Percentiles rank a stretch among this genome's conserved stretches.
Evolutionary conservation across 2,888 invertebrate species (phyloP).

Genomic region (Caenorhabditis drosophilae): DNA sequence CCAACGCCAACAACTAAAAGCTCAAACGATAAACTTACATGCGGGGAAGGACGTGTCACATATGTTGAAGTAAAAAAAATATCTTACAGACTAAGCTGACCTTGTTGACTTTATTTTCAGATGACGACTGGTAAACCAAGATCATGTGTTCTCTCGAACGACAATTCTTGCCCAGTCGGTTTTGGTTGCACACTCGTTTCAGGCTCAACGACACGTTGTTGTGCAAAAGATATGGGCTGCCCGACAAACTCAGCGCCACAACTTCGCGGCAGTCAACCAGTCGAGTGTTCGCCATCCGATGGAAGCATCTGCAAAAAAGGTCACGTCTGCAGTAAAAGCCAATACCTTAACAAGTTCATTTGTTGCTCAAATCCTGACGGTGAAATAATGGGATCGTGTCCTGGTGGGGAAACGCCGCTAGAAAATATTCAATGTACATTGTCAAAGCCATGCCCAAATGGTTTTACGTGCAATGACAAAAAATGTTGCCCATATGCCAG

Average conservation of each 20-base stretch:
- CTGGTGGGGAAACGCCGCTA: slow-evolving; percentile 62
- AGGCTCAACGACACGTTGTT: slow-evolving; percentile 63
- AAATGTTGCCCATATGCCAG: slow-evolving; percentile 64
- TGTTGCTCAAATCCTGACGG: slow-evolving; percentile 62
- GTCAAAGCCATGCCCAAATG: slow-evolving; percentile 61
- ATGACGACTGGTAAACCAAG: slow-evolving; percentile 61
- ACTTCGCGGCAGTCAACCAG: slow-evolving; percentile 55
- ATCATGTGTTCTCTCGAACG: slow-evolving; percentile 57
- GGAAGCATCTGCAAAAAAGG: slow-evolving; percentile 60
- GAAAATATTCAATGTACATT: slow-evolving; percentile 58
- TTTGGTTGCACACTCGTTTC: slow-evolving; percentile 66
- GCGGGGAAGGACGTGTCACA: slow-evolving; percentile 63
- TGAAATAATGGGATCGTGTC: slow-evolving; percentile 51
- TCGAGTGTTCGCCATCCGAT: slow-evolving; percentile 59
- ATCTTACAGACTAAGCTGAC: neutral
- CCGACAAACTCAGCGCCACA: slow-evolving; percentile 66
- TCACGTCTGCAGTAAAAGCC: slow-evolving; percentile 62
- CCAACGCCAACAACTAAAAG: slow-evolving; percentile 35
- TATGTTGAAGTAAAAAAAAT: slow-evolving; percentile 53
- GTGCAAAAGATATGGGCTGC: slow-evolving; percentile 66
- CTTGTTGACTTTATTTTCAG: slow-evolving; percentile 24
- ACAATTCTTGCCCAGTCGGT: slow-evolving; percentile 62
- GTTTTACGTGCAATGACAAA: slow-evolving; percentile 62
- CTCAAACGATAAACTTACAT: slow-evolving; percentile 43
- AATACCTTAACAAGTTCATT: slow-evolving; percentile 61